Base-by-base conservation (phyloP, 2,888 invertebrate species). In the Aphelenchoides bicaudatus region DNA sequence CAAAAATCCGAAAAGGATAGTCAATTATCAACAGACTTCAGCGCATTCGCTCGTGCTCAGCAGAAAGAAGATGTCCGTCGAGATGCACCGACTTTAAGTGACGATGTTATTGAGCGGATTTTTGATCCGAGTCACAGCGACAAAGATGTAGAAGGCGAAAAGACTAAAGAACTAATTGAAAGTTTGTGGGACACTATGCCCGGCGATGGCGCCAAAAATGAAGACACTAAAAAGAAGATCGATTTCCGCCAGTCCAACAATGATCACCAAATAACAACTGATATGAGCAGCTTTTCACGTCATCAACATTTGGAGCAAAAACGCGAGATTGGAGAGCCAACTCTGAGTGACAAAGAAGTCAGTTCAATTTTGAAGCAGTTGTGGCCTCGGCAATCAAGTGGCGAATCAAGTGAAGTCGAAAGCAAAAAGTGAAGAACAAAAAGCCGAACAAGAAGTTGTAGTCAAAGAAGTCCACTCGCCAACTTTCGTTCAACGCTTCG, bases 71-170 rank as follows among this genome's bases (percentile, higher is more conserved):
- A n/a, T n/a, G n/a, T n/a, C n/a, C n/a, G n/a, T n/a, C n/a, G n/a
- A n/a, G n/a, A n/a, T 6, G 19, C 37, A 3, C 38, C 52, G 2
- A 51, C 52, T 2, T 4, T 51, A 27, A 37, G 38, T 51, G 52
- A 51, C 37, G 52, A 51, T 10, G 16, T 38, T 3, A 23, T 51
- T 21, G 31, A 37, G n/a, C 21, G n/a, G 1, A 29, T 51, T 2
- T 51, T 51, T 23, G 3, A 2, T 3, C 31, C 19, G 31, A 27
- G 3, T 28, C 46, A 16, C n/a, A 46, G 6, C 8, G 46, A 19
- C 23, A 25, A 46, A 2, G 46, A 46, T 37, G 21, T 19, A 37
- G 38, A 37, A 37, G 21, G 21, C 19, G 16, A 37, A 16, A 2
- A 2, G 38, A 37, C 2, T 37, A 19, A 37, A 16, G 21, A 37